Conservation (phyloP, 2,888 invertebrate genomes). For the Patella caerulea region DNA sequence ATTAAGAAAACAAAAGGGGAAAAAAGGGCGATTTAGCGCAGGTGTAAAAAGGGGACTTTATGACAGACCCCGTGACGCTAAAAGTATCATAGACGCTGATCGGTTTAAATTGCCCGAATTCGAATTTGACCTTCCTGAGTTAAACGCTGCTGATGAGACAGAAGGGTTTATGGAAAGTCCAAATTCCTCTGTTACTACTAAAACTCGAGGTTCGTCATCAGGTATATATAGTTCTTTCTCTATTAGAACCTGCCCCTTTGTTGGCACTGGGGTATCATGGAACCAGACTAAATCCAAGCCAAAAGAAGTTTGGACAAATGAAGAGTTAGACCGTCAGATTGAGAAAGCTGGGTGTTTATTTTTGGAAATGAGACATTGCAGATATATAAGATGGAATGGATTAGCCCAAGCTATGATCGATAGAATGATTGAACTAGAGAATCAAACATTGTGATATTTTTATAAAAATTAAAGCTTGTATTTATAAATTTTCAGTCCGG, state of each 20-base stretch:
- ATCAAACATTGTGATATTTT: background rate
- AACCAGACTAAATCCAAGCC: background rate
- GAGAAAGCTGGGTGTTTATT: conserved; percentile 8
- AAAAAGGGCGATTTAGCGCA: background rate
- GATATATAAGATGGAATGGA: conserved; percentile 21
- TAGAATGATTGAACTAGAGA: conserved; percentile 22
- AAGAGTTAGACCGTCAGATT: conserved; percentile 17
- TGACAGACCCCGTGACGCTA: background rate
- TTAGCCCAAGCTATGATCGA: conserved; percentile 18
- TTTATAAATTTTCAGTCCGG: too few relatives aligned
- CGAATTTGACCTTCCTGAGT: background rate
- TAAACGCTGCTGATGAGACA: background rate
- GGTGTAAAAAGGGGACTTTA: background rate
- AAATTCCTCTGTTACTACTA: background rate
- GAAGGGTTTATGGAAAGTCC: background rate
- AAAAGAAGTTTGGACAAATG: conserved; percentile 9
- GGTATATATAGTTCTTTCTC: background rate
- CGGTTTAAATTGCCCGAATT: background rate
- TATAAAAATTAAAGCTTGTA: background rate
- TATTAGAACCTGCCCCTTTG: background rate
- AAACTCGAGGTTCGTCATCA: background rate
- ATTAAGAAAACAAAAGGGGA: background rate
- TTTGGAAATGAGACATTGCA: conserved; percentile 21
- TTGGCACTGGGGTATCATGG: conserved; percentile 13
- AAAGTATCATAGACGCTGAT: background rate